Conservation (phyloP, 2,888 invertebrate species). For the Aleiodes testaceus region DNA sequence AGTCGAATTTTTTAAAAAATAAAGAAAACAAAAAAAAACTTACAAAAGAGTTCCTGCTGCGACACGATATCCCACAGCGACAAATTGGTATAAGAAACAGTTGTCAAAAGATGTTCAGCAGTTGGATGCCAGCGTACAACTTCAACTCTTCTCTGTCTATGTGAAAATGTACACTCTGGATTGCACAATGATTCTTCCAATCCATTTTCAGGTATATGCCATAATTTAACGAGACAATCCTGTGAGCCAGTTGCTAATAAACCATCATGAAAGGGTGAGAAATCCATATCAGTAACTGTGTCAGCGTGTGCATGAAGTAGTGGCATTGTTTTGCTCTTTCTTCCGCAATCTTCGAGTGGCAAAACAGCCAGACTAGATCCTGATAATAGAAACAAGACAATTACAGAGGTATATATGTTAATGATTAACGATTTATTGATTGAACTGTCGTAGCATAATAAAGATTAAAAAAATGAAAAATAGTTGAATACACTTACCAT, state of each 20-base stretch:
- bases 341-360: constrained; percentile 90
- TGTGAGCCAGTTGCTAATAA: constrained; percentile 92
- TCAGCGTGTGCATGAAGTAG: constrained; percentile 90
- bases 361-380: constrained; percentile 93
- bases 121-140: constrained; percentile 93
- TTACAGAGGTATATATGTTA: background rate
- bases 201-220: constrained; percentile 90
- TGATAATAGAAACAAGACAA: constrained; percentile 57
- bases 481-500: constrained; percentile 74
- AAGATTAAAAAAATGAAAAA: background rate
- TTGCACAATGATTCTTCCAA: constrained; percentile 84
- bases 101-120: constrained; percentile 91
- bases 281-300: constrained; percentile 94
- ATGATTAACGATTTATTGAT: constrained; percentile 17
- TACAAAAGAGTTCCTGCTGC: constrained; percentile 87
- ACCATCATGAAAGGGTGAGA: constrained; percentile 96
- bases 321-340: constrained; percentile 92
- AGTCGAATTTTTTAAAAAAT: background rate
- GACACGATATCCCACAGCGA: constrained; percentile 90
- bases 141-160: constrained; percentile 89
- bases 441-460: background rate
- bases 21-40: constrained; percentile 59
- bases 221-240: constrained; percentile 90
- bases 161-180: constrained; percentile 86
- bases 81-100: constrained; percentile 86